Base-by-base conservation (phyloP, 2,888 invertebrate species). In the Endomychus coccineus region DNA sequence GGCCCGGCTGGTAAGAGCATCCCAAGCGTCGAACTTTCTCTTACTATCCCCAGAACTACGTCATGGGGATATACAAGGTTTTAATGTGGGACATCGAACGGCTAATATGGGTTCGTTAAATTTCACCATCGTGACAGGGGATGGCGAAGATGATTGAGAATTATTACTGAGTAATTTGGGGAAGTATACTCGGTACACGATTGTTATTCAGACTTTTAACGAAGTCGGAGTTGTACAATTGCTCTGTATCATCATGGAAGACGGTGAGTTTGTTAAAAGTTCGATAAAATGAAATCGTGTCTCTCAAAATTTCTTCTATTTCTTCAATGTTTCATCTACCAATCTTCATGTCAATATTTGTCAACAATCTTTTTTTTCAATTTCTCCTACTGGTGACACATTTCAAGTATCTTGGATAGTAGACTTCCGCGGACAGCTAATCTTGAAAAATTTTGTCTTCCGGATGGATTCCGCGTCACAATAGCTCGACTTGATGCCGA, bases 21-120 rank as follows among this genome's bases (percentile, higher is more conserved):
- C 2, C 80, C 80, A 1, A 80, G 80, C 42, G 68, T 73, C 19
- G 80, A 80, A 47, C 60, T 82, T 13, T 54, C 70, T 6, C 71
- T 81, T 1, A 71, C 86, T 85, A 0, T 52, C 77, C 10, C 64
- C 71, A 0, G 81, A 83, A 50, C 59, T 81, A 16, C 71, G 81
- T 28, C 82, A 87, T 56, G 86, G 86, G 0, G 78, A 82, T 45
- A 76, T 84, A 40, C 74, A 53, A 51, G 84, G 85, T 14, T 86
- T 81, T 56, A 83, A 83, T 59, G 74, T 87, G 13, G 85, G 80
- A 4, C 78, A 74, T 55, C 64, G 71, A 31, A 73, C 73, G 44
- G 66, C 71, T 4, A 71, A 62, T 23, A 69, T 69, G 42, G 70
- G 71, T 9, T 71, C 71, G 39, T 81, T 75, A 58, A 82, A 82